Conservation (phyloP, 2,113 vertebrate genomes). For the Antechinus stuartii region DNA sequence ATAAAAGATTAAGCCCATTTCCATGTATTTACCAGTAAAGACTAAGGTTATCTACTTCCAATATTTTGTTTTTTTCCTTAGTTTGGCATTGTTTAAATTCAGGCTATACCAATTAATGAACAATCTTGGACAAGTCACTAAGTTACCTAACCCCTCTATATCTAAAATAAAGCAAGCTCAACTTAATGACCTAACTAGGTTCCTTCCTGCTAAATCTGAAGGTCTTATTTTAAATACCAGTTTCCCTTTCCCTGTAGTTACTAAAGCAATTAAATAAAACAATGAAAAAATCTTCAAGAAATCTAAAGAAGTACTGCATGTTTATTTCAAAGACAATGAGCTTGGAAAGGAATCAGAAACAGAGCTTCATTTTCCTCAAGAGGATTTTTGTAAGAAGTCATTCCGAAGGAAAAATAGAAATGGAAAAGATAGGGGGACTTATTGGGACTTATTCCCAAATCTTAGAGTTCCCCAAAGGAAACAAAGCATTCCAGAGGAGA, state of each 20-base stretch:
- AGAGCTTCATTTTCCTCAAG: background rate
- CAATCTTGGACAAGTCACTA: background rate
- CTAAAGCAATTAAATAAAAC: background rate
- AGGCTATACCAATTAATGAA: background rate
- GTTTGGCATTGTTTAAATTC: background rate
- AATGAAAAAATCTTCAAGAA: background rate
- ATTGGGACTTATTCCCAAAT: background rate
- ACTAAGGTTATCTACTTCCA: background rate
- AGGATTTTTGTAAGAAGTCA: background rate
- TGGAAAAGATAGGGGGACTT: background rate
- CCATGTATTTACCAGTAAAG: background rate
- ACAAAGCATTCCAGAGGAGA: background rate
- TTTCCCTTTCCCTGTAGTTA: background rate
- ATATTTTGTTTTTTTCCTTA: background rate
- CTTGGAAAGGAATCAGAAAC: background rate
- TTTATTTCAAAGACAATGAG: background rate
- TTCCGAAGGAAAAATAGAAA: background rate
- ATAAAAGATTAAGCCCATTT: background rate
- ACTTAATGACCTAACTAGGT: background rate
- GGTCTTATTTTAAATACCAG: background rate
- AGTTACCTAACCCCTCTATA: background rate
- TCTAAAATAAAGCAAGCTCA: background rate
- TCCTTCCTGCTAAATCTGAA: background rate
- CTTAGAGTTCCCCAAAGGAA: background rate
- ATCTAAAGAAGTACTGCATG: background rate